Conservation (phyloP, 2,113 vertebrate genomes). For the Cochlearius cochlearius region DNA sequence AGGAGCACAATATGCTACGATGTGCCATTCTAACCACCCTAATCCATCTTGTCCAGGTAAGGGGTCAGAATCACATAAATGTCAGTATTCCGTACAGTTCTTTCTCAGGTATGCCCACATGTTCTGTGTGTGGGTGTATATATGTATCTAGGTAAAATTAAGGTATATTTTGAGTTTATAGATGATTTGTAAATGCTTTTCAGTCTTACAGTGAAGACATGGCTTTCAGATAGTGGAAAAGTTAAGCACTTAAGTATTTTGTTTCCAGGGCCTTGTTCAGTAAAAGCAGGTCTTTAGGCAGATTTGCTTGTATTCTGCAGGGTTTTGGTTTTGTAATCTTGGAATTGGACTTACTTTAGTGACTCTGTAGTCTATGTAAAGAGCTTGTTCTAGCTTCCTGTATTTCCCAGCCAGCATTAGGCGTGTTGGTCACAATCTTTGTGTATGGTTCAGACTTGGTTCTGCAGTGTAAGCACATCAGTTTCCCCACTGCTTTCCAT, state of each 20-base stretch:
- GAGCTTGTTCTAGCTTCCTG: neutral
- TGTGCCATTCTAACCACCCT: conserved; percentile 96
- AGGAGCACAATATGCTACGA: conserved; percentile 97
- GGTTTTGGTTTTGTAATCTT: neutral
- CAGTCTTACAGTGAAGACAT: neutral
- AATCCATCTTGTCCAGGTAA: conserved; percentile 93
- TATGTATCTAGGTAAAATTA: neutral
- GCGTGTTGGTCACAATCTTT: accelerated
- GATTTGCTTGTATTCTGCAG: neutral
- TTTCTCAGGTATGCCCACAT: neutral
- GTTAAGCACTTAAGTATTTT: neutral
- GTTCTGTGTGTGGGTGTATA: neutral
- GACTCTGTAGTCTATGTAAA: neutral
- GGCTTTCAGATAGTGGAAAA: neutral
- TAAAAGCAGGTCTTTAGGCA: neutral
- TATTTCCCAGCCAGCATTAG: neutral
- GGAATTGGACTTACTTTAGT: neutral
- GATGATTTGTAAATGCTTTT: neutral
- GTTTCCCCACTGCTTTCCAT: neutral
- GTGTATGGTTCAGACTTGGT: neutral
- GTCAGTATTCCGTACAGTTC: neutral
- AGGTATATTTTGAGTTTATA: neutral
- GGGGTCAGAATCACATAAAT: neutral
- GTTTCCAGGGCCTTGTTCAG: neutral
- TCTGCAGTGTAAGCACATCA: neutral